Evolutionary conservation across 2,113 vertebrate species (phyloP).

Genomic region (Centrocercus urophasianus): DNA sequence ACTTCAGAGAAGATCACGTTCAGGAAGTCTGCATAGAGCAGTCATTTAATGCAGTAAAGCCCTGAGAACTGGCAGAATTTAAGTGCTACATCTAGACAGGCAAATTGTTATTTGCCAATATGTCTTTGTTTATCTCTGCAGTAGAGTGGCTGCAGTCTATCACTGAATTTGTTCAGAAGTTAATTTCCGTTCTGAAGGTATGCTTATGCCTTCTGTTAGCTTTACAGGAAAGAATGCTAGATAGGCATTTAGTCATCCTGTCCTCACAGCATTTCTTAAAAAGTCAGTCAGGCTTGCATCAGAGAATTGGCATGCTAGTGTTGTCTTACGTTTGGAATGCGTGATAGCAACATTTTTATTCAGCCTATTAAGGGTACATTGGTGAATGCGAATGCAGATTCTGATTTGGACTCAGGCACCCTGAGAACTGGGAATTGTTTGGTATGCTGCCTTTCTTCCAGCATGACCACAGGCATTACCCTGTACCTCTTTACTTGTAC

Average conservation of each 20-base stretch:
- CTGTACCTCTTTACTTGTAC: neutral
- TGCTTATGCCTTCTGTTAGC: neutral
- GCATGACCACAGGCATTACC: neutral
- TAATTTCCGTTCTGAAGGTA: neutral
- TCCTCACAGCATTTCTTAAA: constrained; percentile 22
- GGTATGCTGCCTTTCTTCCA: neutral
- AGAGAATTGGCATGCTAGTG: constrained; percentile 1
- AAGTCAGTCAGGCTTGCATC: neutral
- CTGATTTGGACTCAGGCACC: neutral
- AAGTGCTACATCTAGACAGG: neutral
- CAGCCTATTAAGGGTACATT: neutral
- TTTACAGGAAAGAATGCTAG: constrained; percentile 1
- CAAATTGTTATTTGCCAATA: neutral
- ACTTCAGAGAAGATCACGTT: neutral
- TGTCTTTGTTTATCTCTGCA: neutral
- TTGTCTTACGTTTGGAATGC: constrained; percentile 19
- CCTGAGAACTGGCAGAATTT: neutral
- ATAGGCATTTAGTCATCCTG: neutral
- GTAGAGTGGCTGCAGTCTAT: neutral
- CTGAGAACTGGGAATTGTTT: neutral
- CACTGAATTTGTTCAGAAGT: neutral
- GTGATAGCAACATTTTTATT: neutral
- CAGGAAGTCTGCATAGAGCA: neutral
- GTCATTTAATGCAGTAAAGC: neutral
- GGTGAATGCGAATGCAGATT: neutral